phyloP scores from a whole-genome alignment of 2,797 vertebrate genomes.

The Coccyzus lansbergi region DNA sequence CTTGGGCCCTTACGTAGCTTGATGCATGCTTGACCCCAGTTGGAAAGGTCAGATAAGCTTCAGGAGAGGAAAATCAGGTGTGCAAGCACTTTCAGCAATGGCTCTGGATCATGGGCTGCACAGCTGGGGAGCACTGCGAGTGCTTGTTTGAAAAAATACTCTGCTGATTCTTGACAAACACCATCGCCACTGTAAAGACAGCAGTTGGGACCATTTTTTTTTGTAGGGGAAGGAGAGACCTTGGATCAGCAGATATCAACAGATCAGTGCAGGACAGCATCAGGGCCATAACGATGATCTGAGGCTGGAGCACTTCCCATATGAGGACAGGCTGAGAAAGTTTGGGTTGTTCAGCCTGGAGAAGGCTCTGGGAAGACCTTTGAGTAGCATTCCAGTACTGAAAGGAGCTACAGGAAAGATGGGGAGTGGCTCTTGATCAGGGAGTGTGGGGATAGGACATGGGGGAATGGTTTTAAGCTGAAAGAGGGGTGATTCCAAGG shows the following conservation, averaged over 20 bases:
- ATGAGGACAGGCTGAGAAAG: too few relatives aligned
- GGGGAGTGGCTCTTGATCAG: too few relatives aligned
- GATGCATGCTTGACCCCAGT: background rate
- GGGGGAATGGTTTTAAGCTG: too few relatives aligned
- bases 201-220: background rate
- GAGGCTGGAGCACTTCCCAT: too few relatives aligned
- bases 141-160: background rate
- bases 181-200: background rate
- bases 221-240: background rate
- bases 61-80: background rate
- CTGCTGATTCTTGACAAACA: background rate
- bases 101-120: background rate
- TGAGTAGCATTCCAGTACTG: too few relatives aligned
- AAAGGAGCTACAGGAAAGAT: too few relatives aligned
- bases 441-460: too few relatives aligned
- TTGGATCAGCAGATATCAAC: background rate
- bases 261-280: background rate
- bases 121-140: fast-evolving
- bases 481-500: too few relatives aligned
- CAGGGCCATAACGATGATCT: too few relatives aligned
- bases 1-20: background rate
- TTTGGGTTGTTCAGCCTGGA: too few relatives aligned
- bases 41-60: background rate
- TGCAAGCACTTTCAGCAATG: background rate
- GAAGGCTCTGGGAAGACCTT: too few relatives aligned